These are phyloP conservation scores for Physocephala rufipes DNA, from an alignment of 2,888 invertebrate genomes.

Conservation along the genomic window DNA sequence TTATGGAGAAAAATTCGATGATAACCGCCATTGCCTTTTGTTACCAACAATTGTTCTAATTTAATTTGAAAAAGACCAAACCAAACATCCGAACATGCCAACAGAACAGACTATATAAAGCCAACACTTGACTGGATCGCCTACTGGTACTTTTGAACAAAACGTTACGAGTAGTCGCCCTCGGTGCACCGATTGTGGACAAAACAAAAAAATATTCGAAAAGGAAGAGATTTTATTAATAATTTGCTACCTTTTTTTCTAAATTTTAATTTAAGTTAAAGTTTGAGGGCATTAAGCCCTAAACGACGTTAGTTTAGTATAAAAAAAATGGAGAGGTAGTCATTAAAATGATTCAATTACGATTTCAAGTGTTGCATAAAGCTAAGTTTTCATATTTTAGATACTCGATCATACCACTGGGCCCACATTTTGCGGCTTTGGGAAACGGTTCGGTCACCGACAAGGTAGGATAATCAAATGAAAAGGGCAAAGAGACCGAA, in stretches of 20 bases:
- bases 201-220: conserved; percentile 47
- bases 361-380: background rate
- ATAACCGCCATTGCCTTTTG: conserved; percentile 13
- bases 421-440: conserved; percentile 65
- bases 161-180: conserved; percentile 58
- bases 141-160: conserved; percentile 56
- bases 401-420: conserved; percentile 49
- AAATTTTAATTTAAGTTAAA: conserved; percentile 52
- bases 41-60: conserved; percentile 47
- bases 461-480: conserved; percentile 68
- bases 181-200: conserved; percentile 49
- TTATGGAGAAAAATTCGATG: background rate
- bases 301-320: background rate
- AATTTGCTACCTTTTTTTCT: conserved; percentile 57
- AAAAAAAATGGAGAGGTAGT: conserved; percentile 59
- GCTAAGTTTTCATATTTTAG: conserved; percentile 24
- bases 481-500: background rate
- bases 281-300: no score
- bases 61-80: conserved; percentile 48
- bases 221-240: conserved; percentile 54
- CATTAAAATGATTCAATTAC: background rate
- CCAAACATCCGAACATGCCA: background rate
- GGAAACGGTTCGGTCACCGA: conserved; percentile 83
- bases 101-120: conserved; percentile 54
- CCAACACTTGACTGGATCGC: conserved; percentile 33